phyloP scores from a whole-genome alignment of 2,113 vertebrate genomes.

The Platysteira castanea region DNA sequence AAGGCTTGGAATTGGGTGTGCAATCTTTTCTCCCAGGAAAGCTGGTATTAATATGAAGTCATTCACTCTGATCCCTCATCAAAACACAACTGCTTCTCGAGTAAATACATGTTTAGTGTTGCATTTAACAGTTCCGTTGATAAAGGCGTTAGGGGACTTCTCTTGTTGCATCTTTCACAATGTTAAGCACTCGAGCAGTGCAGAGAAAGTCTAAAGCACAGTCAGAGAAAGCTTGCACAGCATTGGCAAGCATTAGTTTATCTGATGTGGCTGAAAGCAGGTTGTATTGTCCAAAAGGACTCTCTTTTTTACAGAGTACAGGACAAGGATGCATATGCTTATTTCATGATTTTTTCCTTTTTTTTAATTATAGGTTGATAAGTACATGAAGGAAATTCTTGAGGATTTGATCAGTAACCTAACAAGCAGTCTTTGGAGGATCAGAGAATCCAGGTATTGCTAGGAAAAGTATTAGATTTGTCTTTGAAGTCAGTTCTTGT shows the following conservation, averaged over 20 bases:
- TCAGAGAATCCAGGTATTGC: slow-evolving; percentile 93
- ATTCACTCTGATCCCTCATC: background rate
- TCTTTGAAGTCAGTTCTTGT: background rate
- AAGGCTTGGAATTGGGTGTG: background rate
- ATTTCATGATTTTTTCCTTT: background rate
- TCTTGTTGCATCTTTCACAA: background rate
- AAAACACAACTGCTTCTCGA: background rate
- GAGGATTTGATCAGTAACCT: slow-evolving; percentile 92
- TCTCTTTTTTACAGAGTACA: background rate
- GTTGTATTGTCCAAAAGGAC: background rate
- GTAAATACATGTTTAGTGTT: background rate
- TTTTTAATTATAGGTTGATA: slow-evolving; percentile 84
- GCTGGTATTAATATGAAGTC: background rate
- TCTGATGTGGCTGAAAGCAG: background rate
- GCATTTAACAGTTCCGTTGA: background rate
- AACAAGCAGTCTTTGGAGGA: slow-evolving; percentile 92
- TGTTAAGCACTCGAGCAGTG: background rate
- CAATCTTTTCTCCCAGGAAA: background rate
- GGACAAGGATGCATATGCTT: background rate
- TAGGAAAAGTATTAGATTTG: background rate
- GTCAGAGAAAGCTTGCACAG: background rate
- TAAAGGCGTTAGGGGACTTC: background rate
- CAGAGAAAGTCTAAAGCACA: background rate
- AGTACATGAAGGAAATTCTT: slow-evolving; percentile 94
- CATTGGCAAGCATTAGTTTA: background rate